Conservation (phyloP, 1,140 invertebrate genomes). For the Leucophenga varia region DNA sequence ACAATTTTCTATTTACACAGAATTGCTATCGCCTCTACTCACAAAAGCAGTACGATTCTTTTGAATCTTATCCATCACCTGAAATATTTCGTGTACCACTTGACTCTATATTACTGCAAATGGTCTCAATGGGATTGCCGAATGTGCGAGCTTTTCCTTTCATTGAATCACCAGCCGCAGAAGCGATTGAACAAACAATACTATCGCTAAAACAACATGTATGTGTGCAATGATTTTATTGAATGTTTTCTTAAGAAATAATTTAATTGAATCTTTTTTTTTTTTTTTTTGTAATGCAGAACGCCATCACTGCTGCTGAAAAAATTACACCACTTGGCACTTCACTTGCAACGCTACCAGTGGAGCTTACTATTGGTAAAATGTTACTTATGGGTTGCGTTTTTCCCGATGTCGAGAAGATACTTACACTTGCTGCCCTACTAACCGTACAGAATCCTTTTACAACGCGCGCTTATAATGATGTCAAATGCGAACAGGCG, state of each 20-base stretch:
- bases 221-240: slow-evolving; percentile 30
- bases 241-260: slow-evolving; percentile 8
- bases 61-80: slow-evolving; percentile 83
- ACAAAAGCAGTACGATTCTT: slow-evolving; percentile 65
- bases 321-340: slow-evolving; percentile 87
- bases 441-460: slow-evolving; percentile 93
- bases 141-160: slow-evolving; percentile 94
- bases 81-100: slow-evolving; percentile 91
- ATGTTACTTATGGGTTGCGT: slow-evolving; percentile 92
- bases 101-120: slow-evolving; percentile 89
- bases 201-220: slow-evolving; percentile 86
- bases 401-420: slow-evolving; percentile 88
- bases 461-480: slow-evolving; percentile 83
- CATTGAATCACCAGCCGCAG: slow-evolving; percentile 81
- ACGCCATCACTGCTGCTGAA: slow-evolving; percentile 80
- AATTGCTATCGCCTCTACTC: slow-evolving; percentile 83
- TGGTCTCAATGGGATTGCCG: slow-evolving; percentile 92
- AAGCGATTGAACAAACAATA: slow-evolving; percentile 85
- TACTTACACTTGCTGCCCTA: slow-evolving; percentile 86
- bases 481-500: slow-evolving; percentile 72
- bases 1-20: slow-evolving; percentile 16
- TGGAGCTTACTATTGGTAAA: slow-evolving; percentile 94
- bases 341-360: slow-evolving; percentile 85
- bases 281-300: slow-evolving; percentile 58
- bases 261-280: background rate